Evolutionary conservation across 2,888 invertebrate genomes (phyloP).

Genomic region (Atherix ibis): DNA sequence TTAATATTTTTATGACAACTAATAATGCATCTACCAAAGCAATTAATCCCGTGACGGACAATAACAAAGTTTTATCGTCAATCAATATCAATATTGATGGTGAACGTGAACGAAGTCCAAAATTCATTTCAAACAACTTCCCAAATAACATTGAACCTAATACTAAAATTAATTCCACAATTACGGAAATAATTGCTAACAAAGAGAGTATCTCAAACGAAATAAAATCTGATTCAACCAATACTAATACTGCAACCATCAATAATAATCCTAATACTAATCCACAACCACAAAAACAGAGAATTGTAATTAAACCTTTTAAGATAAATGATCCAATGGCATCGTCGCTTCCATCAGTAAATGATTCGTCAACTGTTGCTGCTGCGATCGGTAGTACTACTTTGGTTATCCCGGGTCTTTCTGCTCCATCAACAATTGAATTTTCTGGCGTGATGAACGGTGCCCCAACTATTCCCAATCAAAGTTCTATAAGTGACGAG

Average conservation of each 20-base stretch:
- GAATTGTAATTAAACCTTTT: slow-evolving; percentile 33
- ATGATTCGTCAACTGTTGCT: slow-evolving; percentile 28
- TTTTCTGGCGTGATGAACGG: too few species aligned
- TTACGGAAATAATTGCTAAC: slow-evolving; percentile 5
- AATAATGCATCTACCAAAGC: slow-evolving; percentile 16
- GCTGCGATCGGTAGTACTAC: slow-evolving; percentile 25
- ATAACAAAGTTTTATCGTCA: slow-evolving; percentile 2
- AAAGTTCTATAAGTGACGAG: slow-evolving; percentile 15
- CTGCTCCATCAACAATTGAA: slow-evolving; percentile 26
- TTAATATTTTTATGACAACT: slow-evolving; percentile 30
- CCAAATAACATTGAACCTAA: too few species aligned
- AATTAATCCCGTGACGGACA: slow-evolving; percentile 9
- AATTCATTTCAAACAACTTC: too few species aligned
- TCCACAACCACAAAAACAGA: slow-evolving; percentile 20
- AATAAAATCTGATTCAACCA: slow-evolving; percentile 17
- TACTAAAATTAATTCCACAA: too few species aligned
- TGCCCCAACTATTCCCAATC: neutral
- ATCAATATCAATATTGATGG: slow-evolving; percentile 16
- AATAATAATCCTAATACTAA: slow-evolving; percentile 7
- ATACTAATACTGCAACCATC: slow-evolving; percentile 18
- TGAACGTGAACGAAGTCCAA: slow-evolving; percentile 20
- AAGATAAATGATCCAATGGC: slow-evolving; percentile 32
- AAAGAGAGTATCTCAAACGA: neutral
- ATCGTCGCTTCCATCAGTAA: slow-evolving; percentile 25
- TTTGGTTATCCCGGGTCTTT: too few species aligned